Base-by-base conservation (phyloP, 2,888 invertebrate genomes). In the Scrobipalpa costella region DNA sequence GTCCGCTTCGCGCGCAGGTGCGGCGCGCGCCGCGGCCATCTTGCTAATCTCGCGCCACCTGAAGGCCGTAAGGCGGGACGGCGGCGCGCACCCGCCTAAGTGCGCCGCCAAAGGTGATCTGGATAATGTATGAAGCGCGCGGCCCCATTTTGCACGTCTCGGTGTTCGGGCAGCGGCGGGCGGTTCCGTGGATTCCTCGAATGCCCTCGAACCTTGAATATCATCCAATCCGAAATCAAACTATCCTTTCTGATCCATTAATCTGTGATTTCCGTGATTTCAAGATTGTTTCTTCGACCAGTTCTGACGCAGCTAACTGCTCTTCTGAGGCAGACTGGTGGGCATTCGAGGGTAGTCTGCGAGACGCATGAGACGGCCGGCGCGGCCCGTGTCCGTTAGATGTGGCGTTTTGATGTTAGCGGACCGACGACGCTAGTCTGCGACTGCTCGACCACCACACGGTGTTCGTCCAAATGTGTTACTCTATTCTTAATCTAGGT, bases 21-120 rank as follows among this genome's bases (percentile, higher is more conserved):
- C 96, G 94, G 96, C 96, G 92, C 95, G 96, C 91, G 94, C 96
- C 93, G 96, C 96, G 93, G 96, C 96, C 95, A 96, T 97, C 95
- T 96, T 97, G 95, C 95, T 97, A 93, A 96, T 96, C 94, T 96
- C 96, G 94, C 96, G 95, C 93, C 95, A 95, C 93, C 94, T 95
- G 88, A 92, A 92, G 90, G 92, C 93, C 92, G 92, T 92, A 88
- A 85, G 80, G 79, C 85, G 86, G 85, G 87, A 85, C 81, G 90
- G 90, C 90, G 89, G 89, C 89, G 89, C 90, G 87, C 91, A 88
- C 90, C 88, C 89, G 87, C 86, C 85, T 75, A 88, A 88, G 88
- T 90, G 89, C 90, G 90, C 90, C 91, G 92, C 91, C 90, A 89
- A 91, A 92, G 92, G 92, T 92, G 92, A 92, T 86, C 85, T 83